phyloP scores from a whole-genome alignment of 2,797 vertebrate genomes.

The Margarornis squamiger region DNA sequence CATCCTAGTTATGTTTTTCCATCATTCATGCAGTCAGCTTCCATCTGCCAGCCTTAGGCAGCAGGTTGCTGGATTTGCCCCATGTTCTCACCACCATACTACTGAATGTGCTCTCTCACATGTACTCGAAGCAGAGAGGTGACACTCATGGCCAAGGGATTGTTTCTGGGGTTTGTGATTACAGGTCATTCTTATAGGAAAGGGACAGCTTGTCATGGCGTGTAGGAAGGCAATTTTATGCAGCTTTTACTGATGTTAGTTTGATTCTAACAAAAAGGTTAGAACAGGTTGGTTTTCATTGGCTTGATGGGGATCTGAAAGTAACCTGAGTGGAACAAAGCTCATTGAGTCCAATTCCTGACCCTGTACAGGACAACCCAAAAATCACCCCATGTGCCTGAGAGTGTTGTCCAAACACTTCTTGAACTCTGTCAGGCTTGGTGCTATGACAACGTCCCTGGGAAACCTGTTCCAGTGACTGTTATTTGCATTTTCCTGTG shows the following conservation, averaged over 20 bases:
- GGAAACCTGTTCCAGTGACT: not conserved
- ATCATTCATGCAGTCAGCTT: not conserved
- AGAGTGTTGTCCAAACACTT: not conserved
- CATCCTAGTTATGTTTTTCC: not conserved
- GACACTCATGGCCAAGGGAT: not conserved
- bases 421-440: not conserved
- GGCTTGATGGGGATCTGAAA: not conserved
- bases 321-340: not conserved
- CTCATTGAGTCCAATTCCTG: not conserved
- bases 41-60: not conserved
- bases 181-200: not conserved
- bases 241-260: not conserved
- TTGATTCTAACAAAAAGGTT: not conserved
- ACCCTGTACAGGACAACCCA: not conserved
- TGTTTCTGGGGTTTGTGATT: not conserved
- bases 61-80: not conserved
- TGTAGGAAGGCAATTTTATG: not conserved
- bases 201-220: not conserved
- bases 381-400: not conserved
- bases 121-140: not conserved
- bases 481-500: not conserved
- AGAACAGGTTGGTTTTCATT: not conserved
- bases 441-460: not conserved
- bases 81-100: not conserved
- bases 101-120: not conserved